Percentiles rank a stretch among this genome's conserved stretches.
phyloP scores from a whole-genome alignment of 2,888 invertebrate species.

The Yponomeuta sedellus region DNA sequence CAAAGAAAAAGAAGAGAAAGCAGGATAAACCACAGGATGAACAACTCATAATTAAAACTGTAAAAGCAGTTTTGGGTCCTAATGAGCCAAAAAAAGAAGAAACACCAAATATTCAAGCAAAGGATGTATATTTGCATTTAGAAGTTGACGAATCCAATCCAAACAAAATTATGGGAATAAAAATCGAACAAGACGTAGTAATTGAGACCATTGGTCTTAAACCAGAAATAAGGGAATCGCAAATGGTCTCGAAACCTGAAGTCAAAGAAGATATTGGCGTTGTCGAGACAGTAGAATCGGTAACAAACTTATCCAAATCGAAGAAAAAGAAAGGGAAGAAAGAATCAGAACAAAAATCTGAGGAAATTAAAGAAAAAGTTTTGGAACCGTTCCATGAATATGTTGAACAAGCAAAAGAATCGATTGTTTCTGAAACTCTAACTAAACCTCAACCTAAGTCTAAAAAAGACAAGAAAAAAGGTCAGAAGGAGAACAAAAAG shows the following conservation, averaged over 20 bases:
- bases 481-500: conserved; percentile 22
- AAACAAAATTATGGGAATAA: background rate
- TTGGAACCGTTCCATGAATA: background rate
- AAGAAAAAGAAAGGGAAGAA: conserved; percentile 40
- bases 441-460: conserved; percentile 21
- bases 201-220: background rate
- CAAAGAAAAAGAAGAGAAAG: too few relatives aligned
- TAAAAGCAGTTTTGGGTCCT: too few relatives aligned
- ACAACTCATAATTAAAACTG: too few relatives aligned
- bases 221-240: background rate
- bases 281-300: background rate
- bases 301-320: background rate
- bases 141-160: too few relatives aligned
- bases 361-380: background rate
- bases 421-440: background rate
- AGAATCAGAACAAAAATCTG: conserved; percentile 17
- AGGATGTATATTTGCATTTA: too few relatives aligned
- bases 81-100: too few relatives aligned
- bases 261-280: background rate
- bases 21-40: too few relatives aligned
- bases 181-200: background rate
- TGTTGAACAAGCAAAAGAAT: background rate
- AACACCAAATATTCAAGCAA: too few relatives aligned
- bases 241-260: background rate
- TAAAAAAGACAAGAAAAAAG: conserved; percentile 33